phyloP scores from a whole-genome alignment of 1,140 invertebrate species.

The Mercenaria mercenaria region DNA sequence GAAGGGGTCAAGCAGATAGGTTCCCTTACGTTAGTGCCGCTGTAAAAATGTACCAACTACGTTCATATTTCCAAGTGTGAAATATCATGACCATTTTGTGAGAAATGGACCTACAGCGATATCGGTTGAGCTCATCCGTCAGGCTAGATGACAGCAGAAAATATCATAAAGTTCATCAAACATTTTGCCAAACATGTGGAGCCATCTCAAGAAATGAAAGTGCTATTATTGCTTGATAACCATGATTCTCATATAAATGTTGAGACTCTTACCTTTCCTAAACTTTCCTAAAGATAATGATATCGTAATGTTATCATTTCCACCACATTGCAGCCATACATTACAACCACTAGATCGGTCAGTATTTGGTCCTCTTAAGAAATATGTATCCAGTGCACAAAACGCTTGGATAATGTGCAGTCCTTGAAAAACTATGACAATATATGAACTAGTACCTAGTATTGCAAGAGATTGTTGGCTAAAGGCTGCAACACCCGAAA shows the following conservation, averaged over 20 bases:
- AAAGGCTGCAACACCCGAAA: not conserved
- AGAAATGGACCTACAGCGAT: constrained; percentile 78
- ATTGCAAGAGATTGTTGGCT: not conserved
- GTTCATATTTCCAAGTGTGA: constrained; percentile 80
- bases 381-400: constrained; percentile 10
- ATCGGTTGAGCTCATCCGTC: not conserved
- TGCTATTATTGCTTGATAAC: constrained; percentile 71
- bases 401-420: constrained; percentile 57
- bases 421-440: constrained; percentile 47
- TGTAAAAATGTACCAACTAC: constrained; percentile 78
- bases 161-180: constrained; percentile 86
- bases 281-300: constrained; percentile 74
- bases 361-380: constrained; percentile 84
- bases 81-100: constrained; percentile 74
- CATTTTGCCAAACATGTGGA: constrained; percentile 80
- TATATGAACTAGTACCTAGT: constrained; percentile 10
- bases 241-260: constrained; percentile 74
- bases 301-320: constrained; percentile 70
- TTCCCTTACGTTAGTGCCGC: constrained; percentile 22
- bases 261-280: constrained; percentile 71
- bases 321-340: constrained; percentile 62
- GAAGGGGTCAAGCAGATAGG: not conserved
- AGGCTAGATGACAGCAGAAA: not conserved
- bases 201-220: constrained; percentile 13
- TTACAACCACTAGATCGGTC: not conserved